A percentile compares a stretch with the other conserved stretches of the same genome.
These are phyloP conservation scores for Vicugna pacos DNA, from an alignment of 2,113 vertebrate species.

Conservation along the genomic window DNA sequence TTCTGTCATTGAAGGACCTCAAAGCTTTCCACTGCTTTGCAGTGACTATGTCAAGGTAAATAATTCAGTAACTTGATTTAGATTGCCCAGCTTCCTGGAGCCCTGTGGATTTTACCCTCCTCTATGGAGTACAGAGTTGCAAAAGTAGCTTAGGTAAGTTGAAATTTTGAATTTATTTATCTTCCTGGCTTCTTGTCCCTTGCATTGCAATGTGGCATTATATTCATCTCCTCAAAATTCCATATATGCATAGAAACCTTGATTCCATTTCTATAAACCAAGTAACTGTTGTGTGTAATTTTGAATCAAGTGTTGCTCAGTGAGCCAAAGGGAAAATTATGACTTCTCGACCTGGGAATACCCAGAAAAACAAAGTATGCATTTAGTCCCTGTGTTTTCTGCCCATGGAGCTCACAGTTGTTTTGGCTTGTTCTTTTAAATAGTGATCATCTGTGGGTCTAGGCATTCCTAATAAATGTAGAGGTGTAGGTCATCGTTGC, in stretches of 20 bases:
- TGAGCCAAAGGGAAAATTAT: constrained; percentile 68
- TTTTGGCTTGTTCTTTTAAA: background rate
- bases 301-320: constrained; percentile 55
- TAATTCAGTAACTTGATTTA: background rate
- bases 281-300: background rate
- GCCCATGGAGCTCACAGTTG: background rate
- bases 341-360: background rate
- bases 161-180: constrained; percentile 16
- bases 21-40: background rate
- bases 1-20: constrained; percentile 20
- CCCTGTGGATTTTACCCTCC: background rate
- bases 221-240: constrained; percentile 41
- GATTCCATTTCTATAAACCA: constrained; percentile 12
- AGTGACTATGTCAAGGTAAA: background rate
- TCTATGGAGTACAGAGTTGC: background rate
- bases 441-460: background rate
- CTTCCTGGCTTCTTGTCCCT: background rate
- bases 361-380: background rate
- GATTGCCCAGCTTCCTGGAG: background rate
- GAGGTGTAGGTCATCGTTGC: background rate
- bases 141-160: background rate
- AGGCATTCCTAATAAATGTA: background rate
- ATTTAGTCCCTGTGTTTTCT: background rate
- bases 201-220: constrained; percentile 22
- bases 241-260: constrained; percentile 12